Conservation (phyloP, 92 coral and sea anemone species). For the Umimayanthus kanabou region DNA sequence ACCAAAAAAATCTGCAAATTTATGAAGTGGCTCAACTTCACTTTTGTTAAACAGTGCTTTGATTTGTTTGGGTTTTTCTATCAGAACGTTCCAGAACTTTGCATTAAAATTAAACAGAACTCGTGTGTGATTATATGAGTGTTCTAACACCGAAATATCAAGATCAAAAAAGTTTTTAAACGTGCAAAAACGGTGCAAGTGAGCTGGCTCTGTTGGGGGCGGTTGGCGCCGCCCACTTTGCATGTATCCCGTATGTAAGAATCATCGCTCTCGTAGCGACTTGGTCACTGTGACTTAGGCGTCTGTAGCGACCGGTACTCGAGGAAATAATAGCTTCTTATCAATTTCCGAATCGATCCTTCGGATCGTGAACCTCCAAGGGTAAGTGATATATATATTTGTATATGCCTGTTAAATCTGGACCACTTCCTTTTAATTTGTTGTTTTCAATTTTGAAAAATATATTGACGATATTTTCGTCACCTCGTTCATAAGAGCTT, state of each 20-base stretch:
- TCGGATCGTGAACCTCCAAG: neutral
- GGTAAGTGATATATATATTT: neutral
- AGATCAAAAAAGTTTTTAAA: neutral
- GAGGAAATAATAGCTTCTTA: neutral
- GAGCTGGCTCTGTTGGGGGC: neutral
- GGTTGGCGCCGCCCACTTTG: slow-evolving; percentile 5
- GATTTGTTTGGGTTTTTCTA: too few species aligned
- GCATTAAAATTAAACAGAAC: neutral
- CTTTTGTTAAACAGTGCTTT: neutral
- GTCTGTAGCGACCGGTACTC: slow-evolving; percentile 25
- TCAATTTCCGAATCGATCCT: slow-evolving; percentile 1
- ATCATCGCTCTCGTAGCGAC: slow-evolving; percentile 7
- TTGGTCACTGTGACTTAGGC: slow-evolving; percentile 27
- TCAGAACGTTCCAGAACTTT: neutral
- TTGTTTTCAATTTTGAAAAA: neutral
- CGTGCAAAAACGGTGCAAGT: neutral
- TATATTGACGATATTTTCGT: neutral
- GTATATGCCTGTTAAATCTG: neutral
- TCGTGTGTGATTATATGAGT: neutral
- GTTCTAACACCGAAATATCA: too few species aligned
- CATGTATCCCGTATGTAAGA: slow-evolving; percentile 9
- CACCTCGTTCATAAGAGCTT: neutral
- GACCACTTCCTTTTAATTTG: neutral
- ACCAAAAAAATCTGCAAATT: neutral
- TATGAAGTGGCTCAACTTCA: neutral